These are phyloP conservation scores for Dexiosoma caninum DNA, from an alignment of 2,888 invertebrate genomes.

Conservation along the genomic window DNA sequence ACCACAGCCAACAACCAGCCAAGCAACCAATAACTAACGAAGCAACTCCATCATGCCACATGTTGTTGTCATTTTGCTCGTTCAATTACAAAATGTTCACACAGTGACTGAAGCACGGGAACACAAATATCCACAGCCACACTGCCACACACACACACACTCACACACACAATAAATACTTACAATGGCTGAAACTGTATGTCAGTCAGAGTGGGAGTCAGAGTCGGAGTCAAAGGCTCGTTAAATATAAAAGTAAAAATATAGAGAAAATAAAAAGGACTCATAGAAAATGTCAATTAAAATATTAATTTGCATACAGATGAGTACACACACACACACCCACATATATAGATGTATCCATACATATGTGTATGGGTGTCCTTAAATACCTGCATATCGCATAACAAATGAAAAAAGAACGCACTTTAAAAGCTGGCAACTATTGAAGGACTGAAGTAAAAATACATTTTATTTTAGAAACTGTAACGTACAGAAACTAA, in stretches of 20 bases:
- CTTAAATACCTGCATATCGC: conserved; percentile 65
- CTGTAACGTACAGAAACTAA: no score
- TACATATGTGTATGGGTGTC: conserved; percentile 1
- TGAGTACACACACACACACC: background rate
- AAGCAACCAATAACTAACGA: background rate
- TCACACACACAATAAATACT: background rate
- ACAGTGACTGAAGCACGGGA: background rate
- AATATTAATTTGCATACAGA: conserved; percentile 64
- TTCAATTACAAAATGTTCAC: conserved; percentile 26
- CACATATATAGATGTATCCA: background rate
- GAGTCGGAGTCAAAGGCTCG: conserved; percentile 45
- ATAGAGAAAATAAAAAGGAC: conserved; percentile 39
- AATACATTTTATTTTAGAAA: no score
- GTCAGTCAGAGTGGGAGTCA: conserved; percentile 1
- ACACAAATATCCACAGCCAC: background rate
- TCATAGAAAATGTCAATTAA: conserved; percentile 65
- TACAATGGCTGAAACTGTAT: background rate
- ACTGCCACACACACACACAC: background rate
- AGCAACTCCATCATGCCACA: conserved; percentile 19
- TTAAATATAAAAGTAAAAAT: conserved; percentile 47
- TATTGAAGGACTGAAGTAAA: no score
- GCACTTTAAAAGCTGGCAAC: no score
- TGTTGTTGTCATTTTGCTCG: conserved; percentile 34
- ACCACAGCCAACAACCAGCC: background rate
- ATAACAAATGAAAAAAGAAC: no score